A percentile compares a stretch with the other conserved stretches of the same genome.
Conservation (phyloP, 2,113 vertebrate species). For the Sphyrna mokarran region DNA sequence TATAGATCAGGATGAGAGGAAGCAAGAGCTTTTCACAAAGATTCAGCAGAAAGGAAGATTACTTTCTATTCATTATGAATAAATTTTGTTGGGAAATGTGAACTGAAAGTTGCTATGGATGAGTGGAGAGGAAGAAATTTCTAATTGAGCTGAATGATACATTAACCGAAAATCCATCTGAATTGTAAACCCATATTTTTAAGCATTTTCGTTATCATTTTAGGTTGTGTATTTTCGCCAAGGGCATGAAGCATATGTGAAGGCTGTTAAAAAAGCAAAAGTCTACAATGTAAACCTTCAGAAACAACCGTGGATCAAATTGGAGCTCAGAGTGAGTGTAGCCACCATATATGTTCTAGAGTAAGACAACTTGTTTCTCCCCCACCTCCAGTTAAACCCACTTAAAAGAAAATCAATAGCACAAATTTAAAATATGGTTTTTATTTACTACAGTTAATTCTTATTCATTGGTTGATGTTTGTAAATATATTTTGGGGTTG, state of each 20-base stretch:
- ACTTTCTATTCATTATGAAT: background rate
- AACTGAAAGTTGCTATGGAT: background rate
- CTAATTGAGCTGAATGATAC: background rate
- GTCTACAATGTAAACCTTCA: conserved; percentile 89
- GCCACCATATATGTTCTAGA: background rate
- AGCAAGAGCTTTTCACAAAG: background rate
- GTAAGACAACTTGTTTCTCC: background rate
- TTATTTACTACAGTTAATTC: background rate
- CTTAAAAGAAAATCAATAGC: background rate
- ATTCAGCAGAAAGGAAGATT: background rate
- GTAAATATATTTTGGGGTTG: background rate
- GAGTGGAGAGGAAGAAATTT: background rate
- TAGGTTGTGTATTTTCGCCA: conserved; percentile 95
- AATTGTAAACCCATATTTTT: background rate
- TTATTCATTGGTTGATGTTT: background rate
- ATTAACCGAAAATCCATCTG: background rate
- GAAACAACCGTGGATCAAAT: conserved; percentile 97
- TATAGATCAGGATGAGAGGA: too few relatives aligned
- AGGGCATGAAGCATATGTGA: conserved; percentile 94
- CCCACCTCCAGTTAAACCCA: background rate
- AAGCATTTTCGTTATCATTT: conserved; percentile 41
- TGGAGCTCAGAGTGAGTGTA: conserved; percentile 53
- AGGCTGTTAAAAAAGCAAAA: conserved; percentile 86
- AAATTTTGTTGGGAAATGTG: background rate
- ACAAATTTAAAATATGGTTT: background rate